These are phyloP conservation scores for Gallinago jamesoni DNA, from an alignment of 2,113 vertebrate species.

Conservation along the genomic window DNA sequence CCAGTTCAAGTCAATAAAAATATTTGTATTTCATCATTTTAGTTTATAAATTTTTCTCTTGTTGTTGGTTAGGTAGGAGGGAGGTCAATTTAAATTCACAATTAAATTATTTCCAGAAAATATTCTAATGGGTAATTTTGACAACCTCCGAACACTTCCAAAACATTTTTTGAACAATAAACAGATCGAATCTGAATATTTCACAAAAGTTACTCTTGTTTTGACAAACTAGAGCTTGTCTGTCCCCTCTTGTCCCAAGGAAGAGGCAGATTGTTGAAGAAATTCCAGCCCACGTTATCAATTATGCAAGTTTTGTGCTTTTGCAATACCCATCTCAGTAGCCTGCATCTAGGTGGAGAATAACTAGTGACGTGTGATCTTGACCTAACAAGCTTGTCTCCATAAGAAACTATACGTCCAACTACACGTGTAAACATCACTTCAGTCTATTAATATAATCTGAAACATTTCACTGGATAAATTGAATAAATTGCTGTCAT, in stretches of 20 bases:
- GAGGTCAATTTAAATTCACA: neutral
- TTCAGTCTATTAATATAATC: neutral
- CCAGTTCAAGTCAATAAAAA: neutral
- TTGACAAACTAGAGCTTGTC: neutral
- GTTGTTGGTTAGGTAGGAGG: neutral
- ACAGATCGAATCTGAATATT: neutral
- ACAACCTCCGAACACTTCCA: neutral
- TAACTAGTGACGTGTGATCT: neutral
- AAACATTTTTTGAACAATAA: neutral
- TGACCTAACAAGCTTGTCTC: neutral
- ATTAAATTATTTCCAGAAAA: neutral
- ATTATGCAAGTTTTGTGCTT: neutral
- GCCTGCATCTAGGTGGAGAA: neutral
- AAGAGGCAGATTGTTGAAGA: neutral
- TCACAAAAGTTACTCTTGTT: neutral
- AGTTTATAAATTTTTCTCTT: neutral
- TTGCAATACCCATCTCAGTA: neutral
- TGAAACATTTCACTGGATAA: constrained; percentile 22
- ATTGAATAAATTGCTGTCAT: constrained; percentile 12
- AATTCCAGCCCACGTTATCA: neutral
- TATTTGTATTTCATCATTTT: neutral
- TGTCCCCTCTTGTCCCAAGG: neutral
- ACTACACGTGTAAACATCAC: neutral
- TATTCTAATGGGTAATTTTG: neutral
- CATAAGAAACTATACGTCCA: neutral